These are phyloP conservation scores for Campylomormyrus numenius DNA, from an alignment of 2,113 vertebrate species.

Conservation along the genomic window DNA sequence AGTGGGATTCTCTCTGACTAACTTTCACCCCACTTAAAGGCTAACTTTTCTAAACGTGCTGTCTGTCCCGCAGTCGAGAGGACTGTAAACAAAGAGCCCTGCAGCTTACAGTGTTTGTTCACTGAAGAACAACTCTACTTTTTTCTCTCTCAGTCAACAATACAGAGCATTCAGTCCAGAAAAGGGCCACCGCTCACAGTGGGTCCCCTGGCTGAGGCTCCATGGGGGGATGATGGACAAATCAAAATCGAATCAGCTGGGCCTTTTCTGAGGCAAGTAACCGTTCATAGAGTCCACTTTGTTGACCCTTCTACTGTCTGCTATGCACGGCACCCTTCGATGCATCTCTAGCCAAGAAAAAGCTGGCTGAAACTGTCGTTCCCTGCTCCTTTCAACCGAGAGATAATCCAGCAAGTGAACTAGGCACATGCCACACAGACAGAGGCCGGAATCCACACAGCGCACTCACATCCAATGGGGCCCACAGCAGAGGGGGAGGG, in stretches of 20 bases:
- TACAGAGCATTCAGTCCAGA: neutral
- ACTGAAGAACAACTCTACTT: neutral
- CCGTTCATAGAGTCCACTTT: neutral
- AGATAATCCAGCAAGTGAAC: neutral
- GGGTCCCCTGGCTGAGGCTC: neutral
- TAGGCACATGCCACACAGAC: conserved; percentile 14
- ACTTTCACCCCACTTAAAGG: neutral
- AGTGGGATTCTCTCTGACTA: neutral
- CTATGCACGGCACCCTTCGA: neutral
- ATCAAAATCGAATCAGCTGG: neutral
- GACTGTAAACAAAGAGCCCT: neutral
- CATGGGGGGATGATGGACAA: neutral
- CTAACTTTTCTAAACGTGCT: neutral
- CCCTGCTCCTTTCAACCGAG: neutral
- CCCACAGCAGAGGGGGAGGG: conserved; percentile 15
- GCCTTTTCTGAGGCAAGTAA: neutral
- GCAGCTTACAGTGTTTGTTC: neutral
- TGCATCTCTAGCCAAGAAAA: neutral
- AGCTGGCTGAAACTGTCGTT: neutral
- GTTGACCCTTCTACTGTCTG: neutral
- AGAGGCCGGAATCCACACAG: conserved; percentile 31
- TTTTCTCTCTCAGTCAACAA: neutral
- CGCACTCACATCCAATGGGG: conserved; percentile 7
- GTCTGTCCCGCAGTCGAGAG: neutral
- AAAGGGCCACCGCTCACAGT: neutral